These are phyloP conservation scores for Setophaga coronata DNA, from an alignment of 2,113 vertebrate species.

Conservation along the genomic window DNA sequence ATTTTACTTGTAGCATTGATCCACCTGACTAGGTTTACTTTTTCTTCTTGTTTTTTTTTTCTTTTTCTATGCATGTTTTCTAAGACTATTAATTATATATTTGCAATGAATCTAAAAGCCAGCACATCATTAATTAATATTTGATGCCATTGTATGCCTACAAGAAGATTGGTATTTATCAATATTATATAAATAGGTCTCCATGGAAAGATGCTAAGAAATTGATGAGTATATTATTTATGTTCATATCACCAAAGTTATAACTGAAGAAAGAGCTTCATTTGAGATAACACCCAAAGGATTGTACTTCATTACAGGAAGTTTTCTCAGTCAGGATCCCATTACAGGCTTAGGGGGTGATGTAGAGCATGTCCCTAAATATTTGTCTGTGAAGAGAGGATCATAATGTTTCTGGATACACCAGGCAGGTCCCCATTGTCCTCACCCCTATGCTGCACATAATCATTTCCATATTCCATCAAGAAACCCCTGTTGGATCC, in stretches of 20 bases:
- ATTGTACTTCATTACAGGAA: neutral
- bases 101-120: neutral
- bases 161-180: neutral
- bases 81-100: neutral
- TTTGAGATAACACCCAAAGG: neutral
- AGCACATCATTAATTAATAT: neutral
- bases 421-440: neutral
- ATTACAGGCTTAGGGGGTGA: neutral
- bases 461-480: neutral
- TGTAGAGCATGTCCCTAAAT: neutral
- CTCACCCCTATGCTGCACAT: neutral
- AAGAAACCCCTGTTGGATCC: neutral
- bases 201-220: neutral
- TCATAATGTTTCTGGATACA: neutral
- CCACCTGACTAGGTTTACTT: neutral
- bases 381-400: neutral
- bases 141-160: neutral
- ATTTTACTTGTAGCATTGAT: neutral
- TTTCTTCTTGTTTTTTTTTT: neutral
- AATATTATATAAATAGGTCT: neutral
- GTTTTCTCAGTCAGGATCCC: neutral
- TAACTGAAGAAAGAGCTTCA: neutral
- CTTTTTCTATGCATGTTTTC: neutral
- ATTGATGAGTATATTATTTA: neutral
- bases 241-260: neutral